A percentile compares a stretch with the other conserved stretches of the same genome.
These are phyloP conservation scores for Hirudo medicinalis DNA, from an alignment of 1,140 invertebrate species.

Conservation along the genomic window DNA sequence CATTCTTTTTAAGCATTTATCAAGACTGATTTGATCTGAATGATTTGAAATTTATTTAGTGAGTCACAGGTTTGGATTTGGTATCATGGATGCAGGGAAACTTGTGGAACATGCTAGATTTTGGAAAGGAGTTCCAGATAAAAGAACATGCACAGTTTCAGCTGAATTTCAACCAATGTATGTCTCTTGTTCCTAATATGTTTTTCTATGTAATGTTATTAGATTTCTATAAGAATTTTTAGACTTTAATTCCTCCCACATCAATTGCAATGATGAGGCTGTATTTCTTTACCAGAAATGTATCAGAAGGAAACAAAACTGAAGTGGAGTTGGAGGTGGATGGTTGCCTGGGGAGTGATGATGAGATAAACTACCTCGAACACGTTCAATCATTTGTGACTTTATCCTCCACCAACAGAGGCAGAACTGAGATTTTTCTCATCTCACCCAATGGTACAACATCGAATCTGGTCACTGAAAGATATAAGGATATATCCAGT, in stretches of 20 bases:
- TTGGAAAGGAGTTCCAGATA: conserved; percentile 45
- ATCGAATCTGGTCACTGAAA: conserved; percentile 56
- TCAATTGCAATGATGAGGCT: too few relatives aligned
- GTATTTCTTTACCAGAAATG: not conserved
- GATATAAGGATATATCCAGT: conserved; percentile 78
- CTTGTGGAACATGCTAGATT: not conserved
- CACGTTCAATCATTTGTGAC: conserved; percentile 96
- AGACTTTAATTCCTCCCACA: not conserved
- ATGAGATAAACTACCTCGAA: conserved; percentile 84
- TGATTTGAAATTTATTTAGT: not conserved
- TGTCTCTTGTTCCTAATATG: too few relatives aligned
- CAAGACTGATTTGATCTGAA: not conserved
- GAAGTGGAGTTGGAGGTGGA: conserved; percentile 64
- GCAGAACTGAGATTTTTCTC: conserved; percentile 82
- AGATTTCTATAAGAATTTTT: not conserved
- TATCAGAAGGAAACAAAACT: not conserved
- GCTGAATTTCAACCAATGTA: conserved; percentile 51
- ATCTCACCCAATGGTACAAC: conserved; percentile 92
- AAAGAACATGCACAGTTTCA: conserved; percentile 69
- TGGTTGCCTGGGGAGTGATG: conserved; percentile 35
- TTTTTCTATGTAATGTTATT: too few relatives aligned
- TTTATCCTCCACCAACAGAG: conserved; percentile 63
- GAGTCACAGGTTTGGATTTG: not conserved
- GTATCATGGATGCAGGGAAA: not conserved
- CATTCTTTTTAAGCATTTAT: not conserved